phyloP scores from a whole-genome alignment of 1,140 invertebrate species.

The Caenorhabditis tropicalis region DNA sequence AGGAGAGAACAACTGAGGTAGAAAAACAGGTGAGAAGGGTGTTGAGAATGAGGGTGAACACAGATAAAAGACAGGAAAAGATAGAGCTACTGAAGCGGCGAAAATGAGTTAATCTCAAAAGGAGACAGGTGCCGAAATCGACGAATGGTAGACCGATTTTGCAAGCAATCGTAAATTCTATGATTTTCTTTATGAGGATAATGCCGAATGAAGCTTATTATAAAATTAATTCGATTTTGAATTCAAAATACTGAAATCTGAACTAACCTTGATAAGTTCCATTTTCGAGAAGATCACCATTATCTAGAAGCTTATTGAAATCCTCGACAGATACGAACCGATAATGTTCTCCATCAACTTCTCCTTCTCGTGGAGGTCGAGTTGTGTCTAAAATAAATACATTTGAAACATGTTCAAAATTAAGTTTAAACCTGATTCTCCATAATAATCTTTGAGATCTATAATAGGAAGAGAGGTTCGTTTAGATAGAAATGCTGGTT shows the following conservation, averaged over 20 bases:
- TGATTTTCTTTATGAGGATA: too few relatives aligned
- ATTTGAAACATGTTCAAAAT: background rate
- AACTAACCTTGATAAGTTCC: constrained; percentile 56
- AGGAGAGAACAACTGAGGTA: background rate
- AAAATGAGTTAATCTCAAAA: background rate
- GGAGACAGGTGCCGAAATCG: constrained; percentile 31
- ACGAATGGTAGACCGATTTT: background rate
- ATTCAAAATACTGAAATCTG: too few relatives aligned
- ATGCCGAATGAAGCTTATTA: too few relatives aligned
- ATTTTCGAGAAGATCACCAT: constrained; percentile 56
- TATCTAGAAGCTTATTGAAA: constrained; percentile 47
- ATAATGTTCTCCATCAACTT: constrained; percentile 60
- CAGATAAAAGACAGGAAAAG: background rate
- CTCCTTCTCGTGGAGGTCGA: constrained; percentile 56
- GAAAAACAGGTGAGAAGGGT: background rate
- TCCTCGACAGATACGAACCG: constrained; percentile 50
- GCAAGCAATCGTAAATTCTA: background rate
- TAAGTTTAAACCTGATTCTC: background rate
- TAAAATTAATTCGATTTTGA: too few relatives aligned
- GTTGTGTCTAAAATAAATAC: constrained; percentile 53
- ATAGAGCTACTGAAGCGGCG: constrained; percentile 12
- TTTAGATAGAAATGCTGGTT: constrained; percentile 24
- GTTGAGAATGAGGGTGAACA: background rate
- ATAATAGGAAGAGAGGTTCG: background rate
- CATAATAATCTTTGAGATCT: constrained; percentile 9